These are phyloP conservation scores for Trichosurus vulpecula DNA, from an alignment of 2,797 vertebrate species.

Conservation along the genomic window DNA sequence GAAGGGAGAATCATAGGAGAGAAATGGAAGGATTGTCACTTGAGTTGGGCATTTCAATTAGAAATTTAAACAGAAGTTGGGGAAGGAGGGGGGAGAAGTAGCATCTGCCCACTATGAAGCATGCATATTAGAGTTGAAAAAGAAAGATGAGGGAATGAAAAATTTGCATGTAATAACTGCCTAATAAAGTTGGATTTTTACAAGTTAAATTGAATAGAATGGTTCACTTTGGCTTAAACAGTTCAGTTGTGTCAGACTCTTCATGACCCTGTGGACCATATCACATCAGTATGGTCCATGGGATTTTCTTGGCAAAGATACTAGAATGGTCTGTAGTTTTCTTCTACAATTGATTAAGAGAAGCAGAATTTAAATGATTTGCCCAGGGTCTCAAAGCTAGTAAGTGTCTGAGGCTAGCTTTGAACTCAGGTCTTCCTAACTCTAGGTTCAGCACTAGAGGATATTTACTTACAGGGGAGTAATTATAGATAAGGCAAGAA, in stretches of 20 bases:
- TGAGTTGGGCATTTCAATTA: neutral
- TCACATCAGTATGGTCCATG: neutral
- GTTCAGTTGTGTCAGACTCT: neutral
- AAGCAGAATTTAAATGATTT: neutral
- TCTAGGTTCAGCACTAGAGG: no score
- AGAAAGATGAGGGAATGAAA: neutral
- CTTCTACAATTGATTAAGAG: no score
- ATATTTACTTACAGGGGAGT: no score
- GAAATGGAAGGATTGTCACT: neutral
- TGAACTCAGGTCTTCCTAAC: neutral
- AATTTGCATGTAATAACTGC: neutral
- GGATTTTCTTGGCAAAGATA: neutral
- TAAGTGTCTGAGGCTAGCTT: neutral
- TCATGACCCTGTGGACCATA: neutral
- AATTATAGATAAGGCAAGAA: no score
- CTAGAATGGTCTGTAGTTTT: neutral
- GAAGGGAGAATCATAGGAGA: neutral
- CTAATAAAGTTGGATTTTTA: neutral
- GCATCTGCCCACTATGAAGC: neutral
- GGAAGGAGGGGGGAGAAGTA: neutral
- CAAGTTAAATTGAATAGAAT: neutral
- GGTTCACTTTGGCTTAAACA: neutral
- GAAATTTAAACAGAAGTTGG: neutral
- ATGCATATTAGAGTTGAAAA: neutral
- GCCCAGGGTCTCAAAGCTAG: neutral